Percentiles rank a stretch among this genome's conserved stretches.
These are phyloP conservation scores for Clanis bilineata DNA, from an alignment of 2,888 invertebrate genomes.

Conservation along the genomic window DNA sequence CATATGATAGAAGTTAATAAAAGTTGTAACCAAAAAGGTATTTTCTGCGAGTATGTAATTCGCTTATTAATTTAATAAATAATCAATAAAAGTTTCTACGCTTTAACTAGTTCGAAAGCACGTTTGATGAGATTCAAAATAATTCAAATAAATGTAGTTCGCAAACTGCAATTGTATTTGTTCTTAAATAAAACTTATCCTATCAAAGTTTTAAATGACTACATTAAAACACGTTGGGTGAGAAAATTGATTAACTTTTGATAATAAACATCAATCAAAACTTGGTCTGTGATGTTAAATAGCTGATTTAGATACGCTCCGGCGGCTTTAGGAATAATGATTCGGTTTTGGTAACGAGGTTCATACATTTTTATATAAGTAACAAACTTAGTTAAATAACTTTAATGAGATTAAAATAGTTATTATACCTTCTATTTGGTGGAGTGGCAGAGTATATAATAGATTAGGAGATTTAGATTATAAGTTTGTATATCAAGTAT, in stretches of 20 bases:
- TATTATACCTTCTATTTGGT: no score
- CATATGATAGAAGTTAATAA: no score
- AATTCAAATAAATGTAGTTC: constrained; percentile 6
- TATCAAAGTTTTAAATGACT: constrained; percentile 9
- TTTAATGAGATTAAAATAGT: no score
- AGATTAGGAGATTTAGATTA: no score
- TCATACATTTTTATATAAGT: neutral
- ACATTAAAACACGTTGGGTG: constrained; percentile 2
- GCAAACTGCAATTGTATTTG: constrained; percentile 8
- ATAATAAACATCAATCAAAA: constrained; percentile 14
- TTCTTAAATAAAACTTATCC: constrained; percentile 6
- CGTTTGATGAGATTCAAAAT: neutral
- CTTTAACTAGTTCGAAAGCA: no score
- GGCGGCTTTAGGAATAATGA: neutral
- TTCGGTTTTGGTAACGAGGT: neutral
- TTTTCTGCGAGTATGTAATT: no score
- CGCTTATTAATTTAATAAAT: no score
- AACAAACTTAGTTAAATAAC: no score
- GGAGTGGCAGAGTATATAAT: no score
- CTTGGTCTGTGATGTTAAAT: neutral
- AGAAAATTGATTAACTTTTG: constrained; percentile 13
- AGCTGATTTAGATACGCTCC: constrained; percentile 3
- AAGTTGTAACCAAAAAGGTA: no score
- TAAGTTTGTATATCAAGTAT: no score
- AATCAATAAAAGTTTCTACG: neutral